phyloP scores from a whole-genome alignment of 2,797 vertebrate species.

The Aulostomus chinensis region DNA sequence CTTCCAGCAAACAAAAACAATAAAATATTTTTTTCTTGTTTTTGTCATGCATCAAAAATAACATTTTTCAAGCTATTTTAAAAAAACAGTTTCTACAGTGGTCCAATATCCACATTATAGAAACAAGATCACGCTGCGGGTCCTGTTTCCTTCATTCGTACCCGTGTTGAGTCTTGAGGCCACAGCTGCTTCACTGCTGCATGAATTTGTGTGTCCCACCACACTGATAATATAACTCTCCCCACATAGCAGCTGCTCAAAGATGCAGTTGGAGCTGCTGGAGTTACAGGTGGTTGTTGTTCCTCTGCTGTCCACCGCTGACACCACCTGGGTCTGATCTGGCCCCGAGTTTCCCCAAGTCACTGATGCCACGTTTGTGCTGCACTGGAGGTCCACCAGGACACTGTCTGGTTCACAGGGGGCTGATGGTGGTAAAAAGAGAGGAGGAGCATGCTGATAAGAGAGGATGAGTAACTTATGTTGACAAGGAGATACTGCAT shows the following conservation, averaged over 20 bases:
- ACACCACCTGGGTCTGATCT: conserved; percentile 68
- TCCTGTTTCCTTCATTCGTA: too few relatives aligned
- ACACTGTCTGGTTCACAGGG: conserved; percentile 66
- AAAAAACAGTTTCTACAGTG: too few relatives aligned
- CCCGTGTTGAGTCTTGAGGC: conserved; percentile 60
- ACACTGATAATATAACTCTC: conserved; percentile 71
- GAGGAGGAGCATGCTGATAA: too few relatives aligned
- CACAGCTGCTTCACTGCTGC: conserved; percentile 56
- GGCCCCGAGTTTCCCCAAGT: conserved; percentile 66
- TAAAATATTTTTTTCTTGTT: too few relatives aligned
- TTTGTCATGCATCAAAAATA: too few relatives aligned
- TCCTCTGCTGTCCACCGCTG: conserved; percentile 58
- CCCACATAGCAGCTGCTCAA: conserved; percentile 74
- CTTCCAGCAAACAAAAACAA: too few relatives aligned
- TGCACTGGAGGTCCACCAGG: conserved; percentile 64
- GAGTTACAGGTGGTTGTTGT: conserved; percentile 60
- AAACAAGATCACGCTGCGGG: too few relatives aligned
- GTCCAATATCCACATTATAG: too few relatives aligned
- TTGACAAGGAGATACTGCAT: too few relatives aligned
- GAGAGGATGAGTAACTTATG: too few relatives aligned
- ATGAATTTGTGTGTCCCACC: conserved; percentile 61
- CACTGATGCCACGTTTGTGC: conserved; percentile 55
- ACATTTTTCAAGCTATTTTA: too few relatives aligned
- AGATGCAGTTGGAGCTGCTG: conserved; percentile 64
- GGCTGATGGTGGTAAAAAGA: conserved; percentile 67